Evolutionary conservation across 2,113 vertebrate genomes (phyloP).

Genomic region (Hippocampus mohnikei): DNA sequence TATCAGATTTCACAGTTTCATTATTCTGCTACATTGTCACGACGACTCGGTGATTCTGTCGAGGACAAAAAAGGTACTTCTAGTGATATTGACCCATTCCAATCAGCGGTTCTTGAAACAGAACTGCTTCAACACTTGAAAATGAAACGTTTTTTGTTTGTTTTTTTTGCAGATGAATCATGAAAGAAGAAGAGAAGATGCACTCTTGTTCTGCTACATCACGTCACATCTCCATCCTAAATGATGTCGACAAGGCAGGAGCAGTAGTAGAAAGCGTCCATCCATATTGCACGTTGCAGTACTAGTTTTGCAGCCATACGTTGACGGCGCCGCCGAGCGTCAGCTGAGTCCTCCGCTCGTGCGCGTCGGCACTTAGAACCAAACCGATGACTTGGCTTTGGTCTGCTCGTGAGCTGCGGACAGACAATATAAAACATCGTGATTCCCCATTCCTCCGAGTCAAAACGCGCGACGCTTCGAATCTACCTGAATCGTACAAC

Average conservation of each 20-base stretch:
- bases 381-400: conserved; percentile 85
- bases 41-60: neutral
- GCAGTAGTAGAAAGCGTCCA: conserved; percentile 25
- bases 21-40: too few relatives aligned
- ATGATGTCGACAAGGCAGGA: conserved; percentile 44
- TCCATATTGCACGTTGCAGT: conserved; percentile 50
- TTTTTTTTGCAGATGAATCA: conserved; percentile 17
- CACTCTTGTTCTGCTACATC: conserved; percentile 9
- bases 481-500: conserved; percentile 87
- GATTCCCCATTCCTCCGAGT: neutral
- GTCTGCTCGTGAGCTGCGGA: conserved; percentile 85
- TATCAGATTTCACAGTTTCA: too few relatives aligned
- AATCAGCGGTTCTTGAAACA: conserved; percentile 90
- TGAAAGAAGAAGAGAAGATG: conserved; percentile 8
- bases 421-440: conserved; percentile 27
- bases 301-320: conserved; percentile 47
- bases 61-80: neutral
- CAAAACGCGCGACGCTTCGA: too few relatives aligned
- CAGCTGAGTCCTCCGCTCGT: conserved; percentile 10
- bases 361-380: conserved; percentile 79
- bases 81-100: conserved; percentile 26
- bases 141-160: conserved; percentile 20
- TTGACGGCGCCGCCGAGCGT: conserved; percentile 32
- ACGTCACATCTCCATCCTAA: conserved; percentile 21
- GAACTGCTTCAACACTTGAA: conserved; percentile 74